phyloP scores from a whole-genome alignment of 1,140 invertebrate genomes.

The Drosophila nannoptera region DNA sequence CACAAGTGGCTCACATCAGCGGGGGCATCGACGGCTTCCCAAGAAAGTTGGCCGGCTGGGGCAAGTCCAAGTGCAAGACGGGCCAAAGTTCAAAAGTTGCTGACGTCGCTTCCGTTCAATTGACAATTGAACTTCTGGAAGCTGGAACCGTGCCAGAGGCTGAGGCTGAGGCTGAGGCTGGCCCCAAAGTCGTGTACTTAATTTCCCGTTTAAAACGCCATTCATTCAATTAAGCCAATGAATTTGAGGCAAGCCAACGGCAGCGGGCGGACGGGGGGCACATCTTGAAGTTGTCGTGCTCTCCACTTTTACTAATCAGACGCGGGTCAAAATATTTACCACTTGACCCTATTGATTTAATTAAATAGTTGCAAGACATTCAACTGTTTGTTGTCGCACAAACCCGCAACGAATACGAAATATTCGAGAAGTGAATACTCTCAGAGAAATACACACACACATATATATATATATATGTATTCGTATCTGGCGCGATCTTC shows the following conservation, averaged over 20 bases:
- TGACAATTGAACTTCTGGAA: conserved; percentile 66
- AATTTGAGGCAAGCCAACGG: conserved; percentile 58
- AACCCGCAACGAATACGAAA: conserved; percentile 26
- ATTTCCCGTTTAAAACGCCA: conserved; percentile 77
- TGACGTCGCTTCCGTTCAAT: conserved; percentile 70
- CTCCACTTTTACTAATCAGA: conserved; percentile 71
- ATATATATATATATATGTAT: conserved; percentile 4
- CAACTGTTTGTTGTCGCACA: conserved; percentile 68
- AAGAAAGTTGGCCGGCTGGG: conserved; percentile 37
- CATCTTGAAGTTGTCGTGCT: conserved; percentile 35
- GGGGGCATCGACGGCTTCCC: conserved; percentile 55
- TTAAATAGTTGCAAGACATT: conserved; percentile 79
- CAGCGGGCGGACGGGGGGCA: neutral
- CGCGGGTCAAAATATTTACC: conserved; percentile 79
- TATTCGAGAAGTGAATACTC: neutral
- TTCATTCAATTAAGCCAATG: conserved; percentile 79
- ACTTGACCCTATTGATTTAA: conserved; percentile 79
- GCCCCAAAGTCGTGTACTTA: conserved; percentile 63
- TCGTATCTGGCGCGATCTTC: conserved; percentile 22
- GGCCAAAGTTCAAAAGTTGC: conserved; percentile 63
- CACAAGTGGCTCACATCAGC: conserved; percentile 79
- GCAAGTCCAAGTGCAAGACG: conserved; percentile 21
- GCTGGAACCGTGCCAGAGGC: neutral
- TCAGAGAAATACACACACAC: conserved; percentile 4
- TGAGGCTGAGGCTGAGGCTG: conserved; percentile 5